Conservation (phyloP, 2,797 vertebrate species). For the Etheostoma nigrum region DNA sequence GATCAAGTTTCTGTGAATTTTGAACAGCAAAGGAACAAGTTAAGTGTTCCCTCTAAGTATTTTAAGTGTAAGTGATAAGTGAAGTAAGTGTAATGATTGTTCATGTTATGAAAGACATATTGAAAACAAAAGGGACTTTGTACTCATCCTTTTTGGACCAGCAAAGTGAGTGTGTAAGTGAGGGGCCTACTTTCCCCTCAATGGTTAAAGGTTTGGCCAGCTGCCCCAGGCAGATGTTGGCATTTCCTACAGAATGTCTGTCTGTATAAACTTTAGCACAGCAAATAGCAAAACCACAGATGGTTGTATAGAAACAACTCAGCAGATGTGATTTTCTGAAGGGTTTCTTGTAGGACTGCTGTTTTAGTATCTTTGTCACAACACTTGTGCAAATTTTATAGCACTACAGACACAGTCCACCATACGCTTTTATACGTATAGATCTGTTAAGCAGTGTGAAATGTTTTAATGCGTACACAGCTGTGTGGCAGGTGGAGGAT, state of each 20-base stretch:
- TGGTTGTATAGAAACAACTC: slow-evolving; percentile 44
- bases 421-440: slow-evolving; percentile 19
- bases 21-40: slow-evolving; percentile 43
- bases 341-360: slow-evolving; percentile 33
- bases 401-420: slow-evolving; percentile 17
- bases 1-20: slow-evolving; percentile 59
- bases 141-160: slow-evolving; percentile 38
- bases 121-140: slow-evolving; percentile 35
- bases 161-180: slow-evolving; percentile 35
- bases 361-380: slow-evolving; percentile 24
- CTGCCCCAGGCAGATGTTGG: slow-evolving; percentile 71
- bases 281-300: slow-evolving; percentile 54
- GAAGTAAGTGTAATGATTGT: slow-evolving; percentile 49
- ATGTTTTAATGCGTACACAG: slow-evolving; percentile 33
- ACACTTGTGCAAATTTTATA: slow-evolving; percentile 27
- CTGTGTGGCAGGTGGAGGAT: slow-evolving; percentile 15
- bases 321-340: slow-evolving; percentile 60
- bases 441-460: slow-evolving; percentile 41
- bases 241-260: slow-evolving; percentile 64
- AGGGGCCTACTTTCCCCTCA: slow-evolving; percentile 40
- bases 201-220: slow-evolving; percentile 59
- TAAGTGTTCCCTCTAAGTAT: slow-evolving; percentile 38
- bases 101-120: slow-evolving; percentile 23
- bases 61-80: slow-evolving; percentile 40
- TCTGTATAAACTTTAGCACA: slow-evolving; percentile 58